Percentiles rank a stretch among this genome's conserved stretches.
phyloP scores from a whole-genome alignment of 2,113 vertebrate species.

The Australoheros scitulus region DNA sequence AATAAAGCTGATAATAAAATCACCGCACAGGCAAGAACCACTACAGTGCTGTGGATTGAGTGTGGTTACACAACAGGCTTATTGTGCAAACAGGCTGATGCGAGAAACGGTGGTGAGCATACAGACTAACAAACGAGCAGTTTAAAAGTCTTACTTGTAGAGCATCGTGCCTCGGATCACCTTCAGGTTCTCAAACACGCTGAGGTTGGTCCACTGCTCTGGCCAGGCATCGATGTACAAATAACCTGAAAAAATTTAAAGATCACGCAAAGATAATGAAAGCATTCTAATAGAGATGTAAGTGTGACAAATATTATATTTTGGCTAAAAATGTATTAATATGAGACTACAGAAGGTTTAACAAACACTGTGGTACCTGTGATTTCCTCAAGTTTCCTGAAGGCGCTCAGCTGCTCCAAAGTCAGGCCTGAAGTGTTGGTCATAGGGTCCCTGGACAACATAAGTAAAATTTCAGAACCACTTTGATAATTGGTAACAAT shows the following conservation, averaged over 20 bases:
- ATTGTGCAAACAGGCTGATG: neutral
- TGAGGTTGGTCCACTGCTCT: constrained; percentile 77
- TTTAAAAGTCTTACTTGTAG: constrained; percentile 84
- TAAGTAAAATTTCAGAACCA: neutral
- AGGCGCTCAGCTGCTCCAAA: constrained; percentile 81
- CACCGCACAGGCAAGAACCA: neutral
- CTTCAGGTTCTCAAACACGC: constrained; percentile 90
- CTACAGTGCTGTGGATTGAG: neutral
- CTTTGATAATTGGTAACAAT: neutral
- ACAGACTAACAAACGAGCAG: neutral
- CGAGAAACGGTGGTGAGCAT: neutral
- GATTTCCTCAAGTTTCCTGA: constrained; percentile 89
- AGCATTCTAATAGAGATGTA: neutral
- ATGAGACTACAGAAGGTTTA: neutral
- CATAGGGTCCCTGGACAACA: constrained; percentile 77
- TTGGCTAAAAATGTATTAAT: neutral
- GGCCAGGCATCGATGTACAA: constrained; percentile 94
- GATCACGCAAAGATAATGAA: neutral
- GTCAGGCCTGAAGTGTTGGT: constrained; percentile 81
- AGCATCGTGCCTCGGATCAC: constrained; percentile 90
- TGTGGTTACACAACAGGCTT: neutral
- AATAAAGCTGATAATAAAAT: neutral
- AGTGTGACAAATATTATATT: neutral
- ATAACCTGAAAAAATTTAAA: constrained; percentile 82
- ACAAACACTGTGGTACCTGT: constrained; percentile 81